Evolutionary conservation across 2,797 vertebrate species (phyloP).

Genomic region (Cryptoprocta ferox): DNA sequence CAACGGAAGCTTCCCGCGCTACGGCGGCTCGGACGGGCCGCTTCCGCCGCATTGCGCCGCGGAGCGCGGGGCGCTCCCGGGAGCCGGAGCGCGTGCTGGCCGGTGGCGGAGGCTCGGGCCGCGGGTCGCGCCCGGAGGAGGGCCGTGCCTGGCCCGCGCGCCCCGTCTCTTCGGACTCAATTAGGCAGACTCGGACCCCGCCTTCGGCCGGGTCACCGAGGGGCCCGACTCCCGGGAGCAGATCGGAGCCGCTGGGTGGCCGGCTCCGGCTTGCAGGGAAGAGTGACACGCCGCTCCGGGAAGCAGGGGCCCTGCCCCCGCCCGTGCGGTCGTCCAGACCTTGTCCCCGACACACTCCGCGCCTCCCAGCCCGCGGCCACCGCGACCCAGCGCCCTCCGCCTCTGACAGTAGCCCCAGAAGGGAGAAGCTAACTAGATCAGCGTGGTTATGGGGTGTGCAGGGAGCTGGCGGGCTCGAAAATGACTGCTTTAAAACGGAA

Average conservation of each 20-base stretch:
- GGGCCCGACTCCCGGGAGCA: neutral
- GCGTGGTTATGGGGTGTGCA: too few species aligned
- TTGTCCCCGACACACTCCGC: neutral
- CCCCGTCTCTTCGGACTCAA: accelerated
- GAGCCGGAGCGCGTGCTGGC: accelerated
- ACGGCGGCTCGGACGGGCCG: constrained; percentile 41
- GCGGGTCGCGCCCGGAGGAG: accelerated
- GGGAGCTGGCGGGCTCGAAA: neutral
- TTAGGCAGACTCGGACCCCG: neutral
- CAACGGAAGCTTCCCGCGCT: constrained; percentile 62
- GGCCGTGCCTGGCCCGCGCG: neutral
- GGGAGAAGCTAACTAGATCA: neutral
- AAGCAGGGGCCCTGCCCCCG: neutral
- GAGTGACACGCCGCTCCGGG: neutral
- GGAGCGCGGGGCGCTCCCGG: accelerated
- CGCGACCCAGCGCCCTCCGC: neutral
- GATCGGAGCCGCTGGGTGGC: neutral
- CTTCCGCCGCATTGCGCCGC: constrained; percentile 61
- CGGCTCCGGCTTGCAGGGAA: neutral
- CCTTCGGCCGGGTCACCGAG: neutral
- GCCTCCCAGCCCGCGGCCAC: neutral
- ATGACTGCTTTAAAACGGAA: neutral
- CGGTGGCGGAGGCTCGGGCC: accelerated
- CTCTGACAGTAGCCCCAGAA: neutral
- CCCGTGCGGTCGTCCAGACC: neutral